These are phyloP conservation scores for Muschampia plurimacula DNA, from an alignment of 2,888 invertebrate species.

Conservation along the genomic window DNA sequence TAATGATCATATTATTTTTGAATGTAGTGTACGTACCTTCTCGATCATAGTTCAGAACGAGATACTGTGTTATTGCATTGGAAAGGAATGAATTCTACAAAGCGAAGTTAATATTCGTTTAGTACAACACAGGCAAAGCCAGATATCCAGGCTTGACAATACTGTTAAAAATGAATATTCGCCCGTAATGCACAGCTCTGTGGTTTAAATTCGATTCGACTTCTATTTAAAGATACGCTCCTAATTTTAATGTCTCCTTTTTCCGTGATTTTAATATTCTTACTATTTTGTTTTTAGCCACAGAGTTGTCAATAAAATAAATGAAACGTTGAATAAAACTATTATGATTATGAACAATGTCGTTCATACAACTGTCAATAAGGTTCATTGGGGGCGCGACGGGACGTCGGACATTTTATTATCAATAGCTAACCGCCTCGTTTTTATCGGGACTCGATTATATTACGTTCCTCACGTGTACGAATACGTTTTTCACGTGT, in stretches of 20 bases:
- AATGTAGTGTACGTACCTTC: too few relatives aligned
- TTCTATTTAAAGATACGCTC: slow-evolving; percentile 3
- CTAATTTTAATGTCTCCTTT: too few relatives aligned
- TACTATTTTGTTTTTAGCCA: background rate
- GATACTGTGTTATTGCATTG: background rate
- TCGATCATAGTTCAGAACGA: too few relatives aligned
- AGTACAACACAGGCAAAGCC: slow-evolving; percentile 10
- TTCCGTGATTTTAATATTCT: background rate
- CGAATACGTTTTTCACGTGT: too few relatives aligned
- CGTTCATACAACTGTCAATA: slow-evolving; percentile 42
- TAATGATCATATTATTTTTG: too few relatives aligned
- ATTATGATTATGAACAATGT: background rate
- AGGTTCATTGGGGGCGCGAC: slow-evolving; percentile 30
- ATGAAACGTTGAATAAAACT: background rate
- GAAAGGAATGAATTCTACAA: slow-evolving; percentile 12
- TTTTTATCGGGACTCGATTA: background rate
- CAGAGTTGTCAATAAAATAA: background rate
- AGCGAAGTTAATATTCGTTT: slow-evolving; percentile 11
- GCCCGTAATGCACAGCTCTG: background rate
- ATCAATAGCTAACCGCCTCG: background rate
- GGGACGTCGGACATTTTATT: slow-evolving; percentile 9
- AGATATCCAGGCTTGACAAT: slow-evolving; percentile 9
- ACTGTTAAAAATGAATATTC: slow-evolving; percentile 5
- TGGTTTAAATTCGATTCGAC: background rate
- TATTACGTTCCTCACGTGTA: background rate